Base-by-base conservation (phyloP, 2,888 invertebrate genomes). In the Suillia variegata region DNA sequence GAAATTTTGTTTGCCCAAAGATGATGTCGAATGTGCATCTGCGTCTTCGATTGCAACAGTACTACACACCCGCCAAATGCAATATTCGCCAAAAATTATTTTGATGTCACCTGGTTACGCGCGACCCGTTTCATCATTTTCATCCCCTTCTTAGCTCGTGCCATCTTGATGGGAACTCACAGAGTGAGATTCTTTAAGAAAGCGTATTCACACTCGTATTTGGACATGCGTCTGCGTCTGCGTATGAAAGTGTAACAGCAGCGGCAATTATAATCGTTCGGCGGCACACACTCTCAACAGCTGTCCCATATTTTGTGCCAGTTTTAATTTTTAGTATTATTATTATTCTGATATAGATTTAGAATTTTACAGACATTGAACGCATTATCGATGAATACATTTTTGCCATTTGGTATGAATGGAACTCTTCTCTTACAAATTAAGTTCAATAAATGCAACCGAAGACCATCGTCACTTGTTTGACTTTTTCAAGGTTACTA, bases 91-190 rank as follows among this genome's bases (percentile, higher is more conserved):
- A 38, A 38, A 13, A 38, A n/a, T 38, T 38, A 13, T 38, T 8
- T n/a, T 38, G 3, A 4, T 38, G 38, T 38, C 38, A 38, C 38
- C 38, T 38, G 38, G 38, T 38, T 10, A n/a, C 38, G 6, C 38
- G 38, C 4, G n/a, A n/a, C n/a, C n/a, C n/a, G n/a, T n/a, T 31
- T 31, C 31, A n/a, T n/a, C n/a, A n/a, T 66, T 71, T 72, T 74
- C 72, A 72, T 72, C 72, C 72, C 72, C 74, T 69, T 31, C 42
- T 53, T 74, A 72, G 72, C 72, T 72, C 72, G 72, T 72, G 72
- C 73, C 72, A 74, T 70, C 69, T 26, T 26, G 26, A 26, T n/a
- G n/a, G n/a, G n/a, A n/a, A 31, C 31, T 31, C 6, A 6, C 31
- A 31, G 73, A 74, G 72, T 71, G 68, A 65, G 69, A 69, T 73